Percentiles rank a stretch among this genome's conserved stretches.
phyloP scores from a whole-genome alignment of 2,797 vertebrate genomes.

The Microctenopoma stevenorrisi region DNA sequence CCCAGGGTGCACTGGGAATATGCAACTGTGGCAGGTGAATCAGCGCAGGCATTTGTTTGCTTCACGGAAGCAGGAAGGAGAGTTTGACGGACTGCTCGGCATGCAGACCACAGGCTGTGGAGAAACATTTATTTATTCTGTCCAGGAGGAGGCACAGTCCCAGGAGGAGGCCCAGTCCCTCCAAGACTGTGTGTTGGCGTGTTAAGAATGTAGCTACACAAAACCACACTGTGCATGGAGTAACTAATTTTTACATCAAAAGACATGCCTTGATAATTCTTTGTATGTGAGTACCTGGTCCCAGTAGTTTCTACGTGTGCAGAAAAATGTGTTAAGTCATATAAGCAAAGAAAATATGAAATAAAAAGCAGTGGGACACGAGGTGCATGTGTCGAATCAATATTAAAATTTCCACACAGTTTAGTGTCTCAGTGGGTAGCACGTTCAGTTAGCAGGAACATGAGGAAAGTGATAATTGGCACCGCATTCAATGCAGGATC shows the following conservation, averaged over 20 bases:
- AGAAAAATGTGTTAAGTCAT: neutral
- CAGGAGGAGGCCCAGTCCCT: slow-evolving; percentile 50
- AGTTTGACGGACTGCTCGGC: slow-evolving; percentile 66
- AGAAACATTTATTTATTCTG: slow-evolving; percentile 70
- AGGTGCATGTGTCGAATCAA: slow-evolving; percentile 5
- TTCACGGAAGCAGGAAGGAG: slow-evolving; percentile 55
- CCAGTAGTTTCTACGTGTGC: neutral
- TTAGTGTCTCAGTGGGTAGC: slow-evolving; percentile 2
- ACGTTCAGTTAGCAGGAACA: neutral
- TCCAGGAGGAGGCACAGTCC: slow-evolving; percentile 61
- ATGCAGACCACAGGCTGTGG: slow-evolving; percentile 64
- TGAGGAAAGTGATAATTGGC: slow-evolving; percentile 30
- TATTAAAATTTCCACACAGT: neutral
- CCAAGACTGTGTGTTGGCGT: slow-evolving; percentile 22
- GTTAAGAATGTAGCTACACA: slow-evolving; percentile 18
- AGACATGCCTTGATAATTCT: slow-evolving; percentile 35
- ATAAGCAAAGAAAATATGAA: neutral
- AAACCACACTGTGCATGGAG: slow-evolving; percentile 19
- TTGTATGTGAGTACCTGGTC: slow-evolving; percentile 2
- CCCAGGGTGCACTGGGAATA: slow-evolving; percentile 67
- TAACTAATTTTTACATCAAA: neutral
- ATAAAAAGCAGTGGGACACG: neutral
- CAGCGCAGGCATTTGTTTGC: slow-evolving; percentile 72
- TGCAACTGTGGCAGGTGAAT: slow-evolving; percentile 73
- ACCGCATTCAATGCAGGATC: neutral